Evolutionary conservation across 2,888 invertebrate genomes (phyloP), one percentile per base, ranked within the genome.

Genomic region (Dryocosmus kuriphilus): DNA sequence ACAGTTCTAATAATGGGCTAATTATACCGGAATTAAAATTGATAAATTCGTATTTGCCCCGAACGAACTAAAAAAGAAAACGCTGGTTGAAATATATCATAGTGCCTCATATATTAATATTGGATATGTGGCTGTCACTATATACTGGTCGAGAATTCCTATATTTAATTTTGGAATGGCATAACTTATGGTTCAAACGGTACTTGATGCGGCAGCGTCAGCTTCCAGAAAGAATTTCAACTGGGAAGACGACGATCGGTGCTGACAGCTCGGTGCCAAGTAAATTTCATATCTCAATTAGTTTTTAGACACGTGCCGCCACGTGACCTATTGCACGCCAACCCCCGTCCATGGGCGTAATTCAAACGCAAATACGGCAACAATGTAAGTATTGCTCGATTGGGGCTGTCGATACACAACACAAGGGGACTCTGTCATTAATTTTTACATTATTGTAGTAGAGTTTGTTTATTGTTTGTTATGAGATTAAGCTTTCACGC

Each of bases 211-310:
- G 24, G 27, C 16, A 27, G 16, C 22, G 63, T 63, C 63, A 63
- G 63, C 35, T 35, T 63, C 19, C n/a, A 63, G 35, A 63, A 63
- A 63, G 63, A 55, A 76, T 76, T 76, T 65, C 41, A 35, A 46
- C 30, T 30, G 32, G 77, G 78, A 65, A 79, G 82, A 84, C 82
- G 82, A 79, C 84, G 82, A 89, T 88, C 84, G 87, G 30, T 79
- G 74, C 85, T 87, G 89, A 89, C 89, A 88, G 86, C 83, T 74
- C 81, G 82, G 85, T 83, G 85, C 85, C 89, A 89, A 90, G 88
- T 90, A 90, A 91, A 91, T 91, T 91, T 89, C 88, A 89, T 87
- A 88, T 91, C 90, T 90, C 91, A 91, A 91, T 91, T 91, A 91
- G 90, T 91, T 91, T 88, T 88, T 84, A 75, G 85, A 78, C 91